A percentile compares a stretch with the other conserved stretches of the same genome.
These are phyloP conservation scores for Nestor notabilis DNA, from an alignment of 2,113 vertebrate genomes.

Conservation along the genomic window DNA sequence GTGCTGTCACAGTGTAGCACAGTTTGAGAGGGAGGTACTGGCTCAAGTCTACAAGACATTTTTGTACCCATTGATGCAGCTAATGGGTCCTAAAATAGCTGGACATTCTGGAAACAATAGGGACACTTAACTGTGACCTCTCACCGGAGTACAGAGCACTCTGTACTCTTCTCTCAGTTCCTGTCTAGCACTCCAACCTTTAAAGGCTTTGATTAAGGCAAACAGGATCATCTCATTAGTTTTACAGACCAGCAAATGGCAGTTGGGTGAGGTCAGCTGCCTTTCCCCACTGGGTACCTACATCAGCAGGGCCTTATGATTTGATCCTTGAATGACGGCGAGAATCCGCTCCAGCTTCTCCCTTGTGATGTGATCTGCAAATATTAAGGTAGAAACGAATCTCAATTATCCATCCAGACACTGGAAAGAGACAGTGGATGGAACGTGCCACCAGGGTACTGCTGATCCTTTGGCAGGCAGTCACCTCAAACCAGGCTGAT, in stretches of 20 bases:
- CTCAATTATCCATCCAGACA: neutral
- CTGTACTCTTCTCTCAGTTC: neutral
- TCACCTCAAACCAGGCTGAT: neutral
- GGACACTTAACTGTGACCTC: neutral
- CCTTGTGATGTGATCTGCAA: constrained; percentile 87
- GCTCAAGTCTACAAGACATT: neutral
- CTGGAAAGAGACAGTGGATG: neutral
- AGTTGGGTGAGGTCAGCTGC: neutral
- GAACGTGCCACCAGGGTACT: neutral
- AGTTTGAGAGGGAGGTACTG: neutral
- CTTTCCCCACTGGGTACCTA: constrained; percentile 49
- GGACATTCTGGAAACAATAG: neutral
- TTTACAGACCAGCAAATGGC: neutral
- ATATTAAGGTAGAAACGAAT: neutral
- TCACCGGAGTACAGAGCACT: neutral
- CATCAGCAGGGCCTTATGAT: constrained; percentile 90
- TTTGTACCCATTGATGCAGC: neutral
- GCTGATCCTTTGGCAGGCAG: neutral
- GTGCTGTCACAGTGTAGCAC: neutral
- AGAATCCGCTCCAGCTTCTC: constrained; percentile 90
- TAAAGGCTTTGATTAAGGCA: neutral
- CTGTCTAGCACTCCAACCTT: neutral
- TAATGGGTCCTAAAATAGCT: neutral
- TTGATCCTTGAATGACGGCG: constrained; percentile 88
- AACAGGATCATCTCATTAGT: neutral